Base-by-base conservation (phyloP, 37 sponge, comb jelly and placozoan species). In the Aplysina aerophoba region DNA sequence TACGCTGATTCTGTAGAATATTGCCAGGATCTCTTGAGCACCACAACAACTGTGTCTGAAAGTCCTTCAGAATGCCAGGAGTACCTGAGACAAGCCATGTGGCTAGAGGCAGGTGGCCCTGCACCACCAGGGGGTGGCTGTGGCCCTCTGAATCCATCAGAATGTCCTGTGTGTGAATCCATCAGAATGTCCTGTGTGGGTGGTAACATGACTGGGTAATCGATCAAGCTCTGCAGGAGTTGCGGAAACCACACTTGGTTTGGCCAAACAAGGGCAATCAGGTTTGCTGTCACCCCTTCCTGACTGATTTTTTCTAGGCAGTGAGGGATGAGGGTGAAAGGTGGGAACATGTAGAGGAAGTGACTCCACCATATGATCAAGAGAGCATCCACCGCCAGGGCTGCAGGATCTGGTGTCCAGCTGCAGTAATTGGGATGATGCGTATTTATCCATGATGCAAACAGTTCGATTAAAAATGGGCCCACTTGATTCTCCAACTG, bases 61-160 rank as follows among this genome's bases (percentile, higher is more conserved):
- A 85, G 78, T 25, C 66, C 55, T 62, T 40, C 31, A 24, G 77
- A 0, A 1, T 24, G n/a, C 34, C n/a, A 64, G 20, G 60, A 60
- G 63, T 44, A 44, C 80, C 86, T 79, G 86, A 86, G 55, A 86
- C 36, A 27, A 34, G 61, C 86, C 86, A 86, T 0, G 79, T 69
- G 67, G 80, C 86, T 36, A 79, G 79, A 0, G 59, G 86, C 22
- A 79, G 82, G 37, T 66, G 73, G 0, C 60, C 87, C 72, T 66
- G 24, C 59, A 67, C 37, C 55, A 28, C 81, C 72, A 87, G 13
- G 19, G 85, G 85, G 38, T 85, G 85, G 37, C 1, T 27, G 21
- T 55, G 59, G 15, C 85, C 73, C 40, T 37, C 41, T 0, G 74
- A 35, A 22, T 56, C 35, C 39, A 27, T 73, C 22, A 85, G 37